These are phyloP conservation scores for Alethe diademata DNA, from an alignment of 2,113 vertebrate genomes.

Conservation along the genomic window DNA sequence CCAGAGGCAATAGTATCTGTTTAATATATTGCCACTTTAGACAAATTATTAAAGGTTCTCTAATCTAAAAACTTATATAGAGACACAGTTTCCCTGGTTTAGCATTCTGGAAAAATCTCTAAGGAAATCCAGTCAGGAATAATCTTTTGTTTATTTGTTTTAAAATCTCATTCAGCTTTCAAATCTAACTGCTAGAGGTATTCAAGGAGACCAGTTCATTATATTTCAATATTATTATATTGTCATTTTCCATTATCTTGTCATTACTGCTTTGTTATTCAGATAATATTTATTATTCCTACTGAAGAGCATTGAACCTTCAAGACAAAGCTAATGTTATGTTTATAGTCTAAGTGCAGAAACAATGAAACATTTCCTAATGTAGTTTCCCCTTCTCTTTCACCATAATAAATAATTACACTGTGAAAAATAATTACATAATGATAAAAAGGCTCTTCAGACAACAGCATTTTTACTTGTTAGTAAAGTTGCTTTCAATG, in stretches of 20 bases:
- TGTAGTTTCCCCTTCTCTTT: neutral
- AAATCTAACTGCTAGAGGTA: neutral
- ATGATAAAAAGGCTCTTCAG: neutral
- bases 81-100: neutral
- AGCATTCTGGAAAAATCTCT: neutral
- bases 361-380: neutral
- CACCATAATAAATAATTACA: neutral
- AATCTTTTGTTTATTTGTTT: neutral
- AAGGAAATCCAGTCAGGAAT: neutral
- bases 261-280: slow-evolving; percentile 11
- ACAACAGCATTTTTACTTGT: neutral
- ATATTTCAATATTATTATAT: neutral
- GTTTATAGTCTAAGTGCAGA: neutral
- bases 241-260: neutral
- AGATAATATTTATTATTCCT: neutral
- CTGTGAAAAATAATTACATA: neutral
- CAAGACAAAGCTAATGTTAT: neutral
- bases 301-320: neutral
- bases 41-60: neutral
- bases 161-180: neutral
- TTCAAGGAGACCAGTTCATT: neutral
- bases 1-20: neutral
- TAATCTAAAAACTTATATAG: neutral
- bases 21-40: neutral
- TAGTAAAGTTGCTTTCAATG: neutral